Evolutionary conservation across 2,113 vertebrate genomes (phyloP).

Genomic region (Oncorhynchus gorbuscha): DNA sequence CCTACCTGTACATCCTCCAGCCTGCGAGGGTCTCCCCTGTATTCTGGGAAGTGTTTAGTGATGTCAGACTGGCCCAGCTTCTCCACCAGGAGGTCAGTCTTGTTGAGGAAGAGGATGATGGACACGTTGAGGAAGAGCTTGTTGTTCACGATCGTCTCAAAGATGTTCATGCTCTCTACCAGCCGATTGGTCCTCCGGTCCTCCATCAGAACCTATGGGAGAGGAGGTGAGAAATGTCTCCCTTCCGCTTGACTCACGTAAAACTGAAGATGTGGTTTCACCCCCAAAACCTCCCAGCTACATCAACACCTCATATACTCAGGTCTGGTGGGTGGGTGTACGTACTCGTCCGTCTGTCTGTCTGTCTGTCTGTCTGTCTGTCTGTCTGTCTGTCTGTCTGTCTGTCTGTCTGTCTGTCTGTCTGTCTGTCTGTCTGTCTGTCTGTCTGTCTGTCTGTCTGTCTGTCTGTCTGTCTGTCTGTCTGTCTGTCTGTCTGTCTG

Average conservation of each 20-base stretch:
- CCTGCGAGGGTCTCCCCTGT: slow-evolving; percentile 83
- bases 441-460: background rate
- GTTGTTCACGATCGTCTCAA: slow-evolving; percentile 98
- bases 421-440: background rate
- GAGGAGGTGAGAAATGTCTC: too few species aligned
- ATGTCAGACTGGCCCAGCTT: slow-evolving; percentile 91
- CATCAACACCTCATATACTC: background rate
- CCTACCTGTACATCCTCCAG: slow-evolving; percentile 87
- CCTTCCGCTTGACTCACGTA: background rate
- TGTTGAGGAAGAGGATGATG: slow-evolving; percentile 98
- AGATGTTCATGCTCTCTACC: slow-evolving; percentile 97
- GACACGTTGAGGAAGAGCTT: slow-evolving; percentile 97
- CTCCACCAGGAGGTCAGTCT: slow-evolving; percentile 93
- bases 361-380: background rate
- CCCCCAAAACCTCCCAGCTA: background rate
- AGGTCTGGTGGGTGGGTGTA: background rate
- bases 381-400: too few species aligned
- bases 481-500: background rate
- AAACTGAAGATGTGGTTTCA: too few species aligned
- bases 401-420: too few species aligned
- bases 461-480: too few species aligned
- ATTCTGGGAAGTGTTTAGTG: slow-evolving; percentile 91
- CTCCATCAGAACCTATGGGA: slow-evolving; percentile 87
- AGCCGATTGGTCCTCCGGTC: slow-evolving; percentile 93
- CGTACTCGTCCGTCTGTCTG: background rate